phyloP scores from a whole-genome alignment of 2,113 vertebrate species.

The Misgurnus anguillicaudatus region DNA sequence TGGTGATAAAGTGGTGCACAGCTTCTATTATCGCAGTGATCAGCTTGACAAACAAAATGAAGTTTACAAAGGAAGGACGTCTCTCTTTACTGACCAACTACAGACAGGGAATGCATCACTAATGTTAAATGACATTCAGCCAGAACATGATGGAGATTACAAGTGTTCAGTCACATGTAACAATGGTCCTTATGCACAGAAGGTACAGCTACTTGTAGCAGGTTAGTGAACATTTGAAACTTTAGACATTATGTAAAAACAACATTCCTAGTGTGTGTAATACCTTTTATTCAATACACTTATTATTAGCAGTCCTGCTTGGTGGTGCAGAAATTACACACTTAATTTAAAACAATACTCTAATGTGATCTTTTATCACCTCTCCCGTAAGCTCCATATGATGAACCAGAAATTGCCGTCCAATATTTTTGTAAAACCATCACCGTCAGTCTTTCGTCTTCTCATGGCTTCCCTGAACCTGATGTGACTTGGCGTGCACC shows the following conservation, averaged over 20 bases:
- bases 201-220: not conserved
- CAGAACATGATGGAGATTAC: slow-evolving; percentile 16
- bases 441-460: not conserved
- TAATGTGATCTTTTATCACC: not conserved
- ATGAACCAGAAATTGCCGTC: slow-evolving; percentile 1
- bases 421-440: slow-evolving; percentile 2
- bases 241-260: too few relatives aligned
- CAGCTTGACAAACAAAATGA: slow-evolving; percentile 7
- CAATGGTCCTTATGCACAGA: not conserved
- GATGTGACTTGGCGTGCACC: slow-evolving; percentile 1
- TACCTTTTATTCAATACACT: too few relatives aligned
- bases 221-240: slow-evolving; percentile 1
- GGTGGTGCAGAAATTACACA: not conserved
- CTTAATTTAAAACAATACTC: not conserved
- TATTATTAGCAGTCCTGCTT: not conserved
- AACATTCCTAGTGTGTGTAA: too few relatives aligned
- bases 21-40: slow-evolving; percentile 16
- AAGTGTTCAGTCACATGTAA: slow-evolving; percentile 6
- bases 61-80: slow-evolving; percentile 27
- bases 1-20: slow-evolving; percentile 17
- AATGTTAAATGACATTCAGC: not conserved
- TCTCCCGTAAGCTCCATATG: not conserved
- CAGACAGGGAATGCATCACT: slow-evolving; percentile 23
- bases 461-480: slow-evolving; percentile 4
- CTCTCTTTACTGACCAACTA: slow-evolving; percentile 16